Evolutionary conservation across 2,888 invertebrate genomes (phyloP).

Genomic region (Diadegma fenestrale): DNA sequence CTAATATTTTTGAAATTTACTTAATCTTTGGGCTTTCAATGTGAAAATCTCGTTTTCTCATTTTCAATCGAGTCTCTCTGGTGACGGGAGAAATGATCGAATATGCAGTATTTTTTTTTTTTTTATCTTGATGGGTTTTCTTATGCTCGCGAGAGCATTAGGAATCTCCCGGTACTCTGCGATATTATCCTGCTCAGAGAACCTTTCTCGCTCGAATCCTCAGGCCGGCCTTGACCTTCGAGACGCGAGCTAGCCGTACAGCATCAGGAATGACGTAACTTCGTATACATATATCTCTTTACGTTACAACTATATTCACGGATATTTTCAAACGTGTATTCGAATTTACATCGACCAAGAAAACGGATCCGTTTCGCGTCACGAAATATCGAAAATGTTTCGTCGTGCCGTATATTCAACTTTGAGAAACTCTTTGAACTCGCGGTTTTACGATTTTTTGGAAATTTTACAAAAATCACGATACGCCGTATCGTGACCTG

Average conservation of each 20-base stretch:
- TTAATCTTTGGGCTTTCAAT: background rate
- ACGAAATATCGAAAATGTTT: no score
- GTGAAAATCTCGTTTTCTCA: background rate
- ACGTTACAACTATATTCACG: constrained; percentile 2
- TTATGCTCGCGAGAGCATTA: constrained; percentile 4
- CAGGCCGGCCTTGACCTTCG: constrained; percentile 66
- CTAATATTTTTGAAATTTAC: background rate
- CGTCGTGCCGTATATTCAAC: no score
- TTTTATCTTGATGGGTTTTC: background rate
- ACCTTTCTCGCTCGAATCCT: constrained; percentile 52
- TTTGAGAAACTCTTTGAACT: no score
- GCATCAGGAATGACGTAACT: constrained; percentile 59
- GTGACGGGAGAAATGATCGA: background rate
- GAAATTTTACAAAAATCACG: no score
- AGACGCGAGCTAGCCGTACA: constrained; percentile 54
- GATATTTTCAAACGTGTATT: background rate
- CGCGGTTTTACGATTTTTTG: no score
- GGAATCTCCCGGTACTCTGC: constrained; percentile 29
- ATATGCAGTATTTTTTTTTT: background rate
- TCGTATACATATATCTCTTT: constrained; percentile 26
- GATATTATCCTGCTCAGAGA: constrained; percentile 30
- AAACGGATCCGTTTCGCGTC: no score
- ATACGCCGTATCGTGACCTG: no score
- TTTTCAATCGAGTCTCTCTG: background rate
- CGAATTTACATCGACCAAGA: no score